Evolutionary conservation across 2,888 invertebrate genomes (phyloP), one percentile per base, ranked within the genome.

Genomic region (Lepas anatifera): DNA sequence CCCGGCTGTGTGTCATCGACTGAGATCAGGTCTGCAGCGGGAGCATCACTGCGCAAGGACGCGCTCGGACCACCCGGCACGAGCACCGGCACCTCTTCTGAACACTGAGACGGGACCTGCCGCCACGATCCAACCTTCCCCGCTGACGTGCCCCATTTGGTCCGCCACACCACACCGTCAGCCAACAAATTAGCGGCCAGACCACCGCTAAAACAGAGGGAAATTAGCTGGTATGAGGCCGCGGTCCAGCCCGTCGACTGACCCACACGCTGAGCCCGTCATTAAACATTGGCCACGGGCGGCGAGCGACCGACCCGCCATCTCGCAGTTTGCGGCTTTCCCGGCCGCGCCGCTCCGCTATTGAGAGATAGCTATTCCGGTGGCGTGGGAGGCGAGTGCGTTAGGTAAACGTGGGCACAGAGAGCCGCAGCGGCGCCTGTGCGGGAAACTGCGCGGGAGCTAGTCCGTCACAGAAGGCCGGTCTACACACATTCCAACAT

Each of bases 341-440:
- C 11, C 13, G 27, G 22, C 50, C 25, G 11, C 27, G 27, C 22
- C 50, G 8, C 27, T 3, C 50, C 27, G 27, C 11, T n/a, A n/a
- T n/a, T n/a, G n/a, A n/a, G n/a, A n/a, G n/a, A 58, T 32, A 58
- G 58, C 58, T 32, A 32, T 58, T 58, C 58, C 22, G 32, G 25
- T 32, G 32, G 58, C 58, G 58, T 58, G 58, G 32, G 58, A 58
- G 58, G 29, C 18, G 58, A 58, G 32, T 58, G 58, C 58, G 58
- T 29, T 58, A 18, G 22, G 58, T 18, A 58, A 58, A 58, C 58
- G 58, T 25, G 58, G 13, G 32, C 32, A 32, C 52, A 29, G 27
- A 27, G 52, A 8, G 25, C 25, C n/a, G 50, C 1, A 16, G 10
- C 41, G 41, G 41, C 4, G 41, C 11, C 41, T 4, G 41, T 13